phyloP scores from a whole-genome alignment of 2,113 vertebrate genomes.

The Microtus pennsylvanicus region DNA sequence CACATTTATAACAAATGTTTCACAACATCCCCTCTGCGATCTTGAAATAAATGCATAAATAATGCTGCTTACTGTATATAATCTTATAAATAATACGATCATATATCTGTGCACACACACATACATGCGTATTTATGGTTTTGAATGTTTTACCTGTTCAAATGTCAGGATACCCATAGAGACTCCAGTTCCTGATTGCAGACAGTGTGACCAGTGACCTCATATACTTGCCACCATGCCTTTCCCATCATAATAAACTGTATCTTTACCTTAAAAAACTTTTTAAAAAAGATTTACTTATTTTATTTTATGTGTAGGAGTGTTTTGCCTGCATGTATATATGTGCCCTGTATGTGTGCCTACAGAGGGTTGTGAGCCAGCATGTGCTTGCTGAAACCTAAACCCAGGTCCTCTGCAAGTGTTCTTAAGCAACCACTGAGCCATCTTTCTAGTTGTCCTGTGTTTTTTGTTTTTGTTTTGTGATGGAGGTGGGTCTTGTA shows the following conservation, averaged over 20 bases:
- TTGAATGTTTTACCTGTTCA: constrained; percentile 3
- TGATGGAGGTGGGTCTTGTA: too few relatives aligned
- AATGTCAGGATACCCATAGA: constrained; percentile 1
- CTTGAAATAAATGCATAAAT: constrained; percentile 54
- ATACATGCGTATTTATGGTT: not conserved
- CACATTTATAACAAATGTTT: not conserved
- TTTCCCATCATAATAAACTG: not conserved
- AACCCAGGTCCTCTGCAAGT: not conserved
- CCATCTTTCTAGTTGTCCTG: not conserved
- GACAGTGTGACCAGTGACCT: not conserved
- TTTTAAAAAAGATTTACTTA: not conserved
- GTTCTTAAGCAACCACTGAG: not conserved
- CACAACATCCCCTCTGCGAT: not conserved
- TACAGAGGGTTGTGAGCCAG: not conserved
- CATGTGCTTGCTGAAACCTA: not conserved
- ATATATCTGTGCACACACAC: too few relatives aligned
- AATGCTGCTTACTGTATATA: not conserved
- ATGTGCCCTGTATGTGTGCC: not conserved
- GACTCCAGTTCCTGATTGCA: not conserved
- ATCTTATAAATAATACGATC: not conserved
- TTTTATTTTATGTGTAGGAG: not conserved
- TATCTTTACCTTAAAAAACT: not conserved
- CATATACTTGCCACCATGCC: not conserved
- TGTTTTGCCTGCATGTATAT: not conserved
- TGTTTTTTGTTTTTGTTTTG: too few relatives aligned